These are phyloP conservation scores for Siniperca knerii DNA, from an alignment of 2,113 vertebrate species.

Conservation along the genomic window DNA sequence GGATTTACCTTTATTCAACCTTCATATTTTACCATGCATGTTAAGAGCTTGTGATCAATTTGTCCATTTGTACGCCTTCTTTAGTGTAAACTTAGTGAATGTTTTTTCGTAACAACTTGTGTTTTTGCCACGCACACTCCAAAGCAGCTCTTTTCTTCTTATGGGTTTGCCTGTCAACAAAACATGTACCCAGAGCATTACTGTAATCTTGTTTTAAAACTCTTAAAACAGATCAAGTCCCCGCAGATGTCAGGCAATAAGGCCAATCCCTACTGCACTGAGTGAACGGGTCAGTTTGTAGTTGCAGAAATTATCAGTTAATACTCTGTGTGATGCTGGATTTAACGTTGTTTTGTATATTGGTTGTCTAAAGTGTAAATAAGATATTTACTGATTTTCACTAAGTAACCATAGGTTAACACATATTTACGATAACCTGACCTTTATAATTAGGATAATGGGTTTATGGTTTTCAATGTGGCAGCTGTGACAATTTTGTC, in stretches of 20 bases:
- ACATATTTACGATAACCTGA: neutral
- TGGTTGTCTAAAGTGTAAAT: constrained; percentile 49
- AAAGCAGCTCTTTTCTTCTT: constrained; percentile 68
- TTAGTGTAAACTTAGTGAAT: constrained; percentile 10
- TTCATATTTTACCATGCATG: neutral
- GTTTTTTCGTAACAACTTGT: constrained; percentile 28
- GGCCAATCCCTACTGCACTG: constrained; percentile 51
- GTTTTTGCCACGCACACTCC: constrained; percentile 54
- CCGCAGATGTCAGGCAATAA: constrained; percentile 64
- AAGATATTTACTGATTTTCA: constrained; percentile 11
- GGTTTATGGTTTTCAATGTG: constrained; percentile 63
- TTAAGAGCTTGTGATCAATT: constrained; percentile 20
- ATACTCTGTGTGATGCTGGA: neutral
- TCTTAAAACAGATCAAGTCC: constrained; percentile 70
- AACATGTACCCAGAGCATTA: constrained; percentile 66
- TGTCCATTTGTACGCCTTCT: constrained; percentile 16
- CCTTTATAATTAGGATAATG: constrained; percentile 30
- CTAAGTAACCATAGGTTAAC: constrained; percentile 7
- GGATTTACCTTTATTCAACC: constrained; percentile 2
- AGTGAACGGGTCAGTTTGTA: constrained; percentile 28
- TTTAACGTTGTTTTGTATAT: constrained; percentile 34
- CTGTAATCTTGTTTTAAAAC: constrained; percentile 77
- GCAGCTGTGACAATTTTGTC: constrained; percentile 77
- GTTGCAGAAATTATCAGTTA: neutral
- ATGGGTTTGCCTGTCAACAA: constrained; percentile 66